Base-by-base conservation (phyloP, 2,888 invertebrate species). In the Cryptophagus acutangulus region DNA sequence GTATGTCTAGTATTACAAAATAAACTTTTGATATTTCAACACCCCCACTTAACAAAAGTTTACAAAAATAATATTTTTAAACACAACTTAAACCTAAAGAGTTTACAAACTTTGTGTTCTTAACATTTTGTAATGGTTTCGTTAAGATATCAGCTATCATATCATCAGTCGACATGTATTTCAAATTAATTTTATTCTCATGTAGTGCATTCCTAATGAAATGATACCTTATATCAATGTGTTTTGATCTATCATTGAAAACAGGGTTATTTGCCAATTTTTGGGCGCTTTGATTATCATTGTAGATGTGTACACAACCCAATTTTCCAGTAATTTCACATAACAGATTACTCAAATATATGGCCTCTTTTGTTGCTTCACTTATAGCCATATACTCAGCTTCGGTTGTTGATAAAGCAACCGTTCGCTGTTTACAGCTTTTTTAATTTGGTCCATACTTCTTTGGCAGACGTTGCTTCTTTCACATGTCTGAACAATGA, bases 311-410 rank as follows among this genome's bases (percentile, higher is more conserved):
- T n/a, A 46, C 25, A 20, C 30, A 37, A 17, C 38, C 20, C 14
- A 28, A 34, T 13, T 17, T 26, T 24, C 36, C 43, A 24, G 18
- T 18, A 10, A 46, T 16, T 12, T 49, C 44, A 40, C 37, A 33
- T n/a, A 40, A 17, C 3, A 47, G 30, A 20, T 49, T 47, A 31
- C 28, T 17, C 17, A 49, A 39, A 39, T 43, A 41, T 31, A 46
- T 44, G 2, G 43, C 38, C 26, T 42, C 34, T 17, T 39, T 41
- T 10, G 38, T 13, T 24, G 33, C 42, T 15, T 40, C 42, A 26
- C 14, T 25, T 2, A 42, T 12, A 24, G 39, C 39, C 42, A 33
- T 42, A 33, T 41, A 40, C 18, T 33, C n/a, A n/a, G n/a, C n/a
- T n/a, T n/a, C n/a, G n/a, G n/a, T n/a, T n/a, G n/a, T n/a, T n/a